Base-by-base conservation (phyloP, 2,113 vertebrate genomes). In the Corythornis vintsioides region DNA sequence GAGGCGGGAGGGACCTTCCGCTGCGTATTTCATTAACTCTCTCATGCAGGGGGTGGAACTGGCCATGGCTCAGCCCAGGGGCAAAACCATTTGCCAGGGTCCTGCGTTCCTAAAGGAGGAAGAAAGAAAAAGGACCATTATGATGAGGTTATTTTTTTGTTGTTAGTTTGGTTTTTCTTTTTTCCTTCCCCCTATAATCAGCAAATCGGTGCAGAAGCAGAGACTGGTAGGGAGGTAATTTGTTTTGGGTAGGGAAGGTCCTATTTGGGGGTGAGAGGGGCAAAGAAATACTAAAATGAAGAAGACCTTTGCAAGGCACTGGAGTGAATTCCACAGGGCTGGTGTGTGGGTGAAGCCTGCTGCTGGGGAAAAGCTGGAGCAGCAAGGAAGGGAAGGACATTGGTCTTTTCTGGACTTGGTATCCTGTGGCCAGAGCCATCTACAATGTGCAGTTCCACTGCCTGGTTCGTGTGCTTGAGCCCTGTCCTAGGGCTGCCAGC, bases 71-170 rank as follows among this genome's bases (percentile, higher is more conserved):
- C 90, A 93, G 92, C 94, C 93, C 86, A 92, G 90, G 95, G 91
- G 83, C 94, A 94, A 94, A 96, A 74, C 94, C 83, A 94, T 96
- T 96, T 85, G 94, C 92, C 77, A 70, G 86, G 92, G 74, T 91
- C 90, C 89, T 35, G 61, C 48, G 3, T 96, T 96, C 93, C 69
- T 74, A 60, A 42, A 95, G 70, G 77, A 92, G 43, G 60, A 88
- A 88, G 91, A 92, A 96, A 93, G 83, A 83, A 83, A 93, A 92
- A 65, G 75, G 57, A 69, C 61, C 47, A 53, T 96, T 91, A 86
- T 81, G 79, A 45, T 59, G 17, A 26, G 9, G 18, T 56, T 31
- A 47, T 60, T n/a, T 31, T 9, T 61, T 21, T 38, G 24, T 33
- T 61, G 38, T 38, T 38, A 38, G 38, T 38, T 38, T 38, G 57